These are phyloP conservation scores for Scleropages formosus DNA, from an alignment of 2,797 vertebrate genomes.

Conservation along the genomic window DNA sequence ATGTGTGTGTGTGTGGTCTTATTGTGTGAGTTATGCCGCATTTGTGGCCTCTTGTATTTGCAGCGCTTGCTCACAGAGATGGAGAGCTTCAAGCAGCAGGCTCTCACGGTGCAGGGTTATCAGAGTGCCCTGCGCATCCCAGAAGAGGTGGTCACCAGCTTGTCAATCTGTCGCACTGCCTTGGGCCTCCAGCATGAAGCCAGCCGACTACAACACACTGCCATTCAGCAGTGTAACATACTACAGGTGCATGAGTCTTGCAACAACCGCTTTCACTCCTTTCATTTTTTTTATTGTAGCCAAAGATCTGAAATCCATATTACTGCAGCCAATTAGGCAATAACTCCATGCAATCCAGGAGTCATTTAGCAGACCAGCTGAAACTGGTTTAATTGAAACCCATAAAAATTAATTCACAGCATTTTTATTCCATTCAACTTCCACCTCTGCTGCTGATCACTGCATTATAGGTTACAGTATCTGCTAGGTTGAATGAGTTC, in stretches of 20 bases:
- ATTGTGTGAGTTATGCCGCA: not conserved
- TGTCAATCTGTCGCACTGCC: slow-evolving; percentile 84
- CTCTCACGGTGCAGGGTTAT: slow-evolving; percentile 79
- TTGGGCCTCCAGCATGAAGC: slow-evolving; percentile 88
- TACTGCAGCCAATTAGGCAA: no score
- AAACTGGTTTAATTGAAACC: no score
- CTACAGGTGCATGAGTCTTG: slow-evolving; percentile 77
- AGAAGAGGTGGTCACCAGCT: slow-evolving; percentile 79
- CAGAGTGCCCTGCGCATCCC: slow-evolving; percentile 90
- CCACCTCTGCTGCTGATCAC: not conserved
- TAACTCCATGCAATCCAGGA: no score
- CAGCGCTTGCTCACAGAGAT: slow-evolving; percentile 88
- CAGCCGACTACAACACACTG: slow-evolving; percentile 89
- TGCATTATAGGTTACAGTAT: not conserved
- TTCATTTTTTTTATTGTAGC: not conserved
- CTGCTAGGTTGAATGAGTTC: not conserved
- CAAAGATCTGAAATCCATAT: not conserved
- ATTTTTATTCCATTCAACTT: no score
- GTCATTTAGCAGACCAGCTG: no score
- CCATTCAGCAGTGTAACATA: slow-evolving; percentile 95
- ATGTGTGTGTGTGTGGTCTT: no score
- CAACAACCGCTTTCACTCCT: not conserved
- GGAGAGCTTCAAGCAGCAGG: slow-evolving; percentile 91
- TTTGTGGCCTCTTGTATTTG: not conserved
- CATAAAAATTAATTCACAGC: no score